These are phyloP conservation scores for Anguilla anguilla DNA, from an alignment of 2,797 vertebrate genomes.

Conservation along the genomic window DNA sequence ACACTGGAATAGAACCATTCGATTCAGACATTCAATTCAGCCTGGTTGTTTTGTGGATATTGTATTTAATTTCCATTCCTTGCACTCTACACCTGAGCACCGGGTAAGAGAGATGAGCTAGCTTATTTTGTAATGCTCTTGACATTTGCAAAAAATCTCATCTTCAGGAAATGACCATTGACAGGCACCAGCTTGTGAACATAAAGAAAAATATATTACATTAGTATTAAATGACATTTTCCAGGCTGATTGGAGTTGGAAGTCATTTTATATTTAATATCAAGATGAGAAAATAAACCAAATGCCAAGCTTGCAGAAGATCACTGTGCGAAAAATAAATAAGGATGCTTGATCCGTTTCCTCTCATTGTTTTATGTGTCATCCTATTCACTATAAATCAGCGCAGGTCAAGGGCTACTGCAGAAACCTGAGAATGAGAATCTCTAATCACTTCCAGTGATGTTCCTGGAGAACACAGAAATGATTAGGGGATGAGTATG, in stretches of 20 bases:
- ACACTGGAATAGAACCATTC: neutral
- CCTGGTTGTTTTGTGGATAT: neutral
- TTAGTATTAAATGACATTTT: slow-evolving; percentile 5
- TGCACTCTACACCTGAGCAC: neutral
- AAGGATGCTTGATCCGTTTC: neutral
- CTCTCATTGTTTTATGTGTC: neutral
- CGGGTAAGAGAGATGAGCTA: neutral
- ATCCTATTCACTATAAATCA: neutral
- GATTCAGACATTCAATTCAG: neutral
- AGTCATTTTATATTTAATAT: neutral
- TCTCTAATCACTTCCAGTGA: neutral
- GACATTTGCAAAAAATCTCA: neutral
- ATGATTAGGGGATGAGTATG: neutral
- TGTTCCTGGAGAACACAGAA: neutral
- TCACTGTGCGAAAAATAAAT: neutral
- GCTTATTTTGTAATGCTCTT: neutral
- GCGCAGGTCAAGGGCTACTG: neutral
- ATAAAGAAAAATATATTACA: neutral
- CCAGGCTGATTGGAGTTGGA: neutral
- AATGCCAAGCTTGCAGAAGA: neutral
- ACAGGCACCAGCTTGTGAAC: neutral
- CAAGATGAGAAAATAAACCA: neutral
- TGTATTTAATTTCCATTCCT: neutral
- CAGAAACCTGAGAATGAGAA: neutral
- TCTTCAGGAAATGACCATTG: neutral